Evolutionary conservation across 2,888 invertebrate species (phyloP).

Genomic region (Drosophila parthenogenetica): DNA sequence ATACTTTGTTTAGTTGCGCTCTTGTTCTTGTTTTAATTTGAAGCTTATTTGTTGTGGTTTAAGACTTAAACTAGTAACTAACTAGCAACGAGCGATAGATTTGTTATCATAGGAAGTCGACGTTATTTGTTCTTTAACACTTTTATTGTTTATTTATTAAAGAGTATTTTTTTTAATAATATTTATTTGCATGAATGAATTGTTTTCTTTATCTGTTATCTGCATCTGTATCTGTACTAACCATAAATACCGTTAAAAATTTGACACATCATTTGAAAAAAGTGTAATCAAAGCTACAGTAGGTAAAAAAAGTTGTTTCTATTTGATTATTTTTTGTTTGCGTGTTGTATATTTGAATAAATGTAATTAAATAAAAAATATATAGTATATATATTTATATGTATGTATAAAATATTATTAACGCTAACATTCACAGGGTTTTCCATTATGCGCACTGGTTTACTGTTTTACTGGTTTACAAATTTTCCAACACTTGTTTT

Average conservation of each 20-base stretch:
- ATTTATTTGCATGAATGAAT: constrained; percentile 12
- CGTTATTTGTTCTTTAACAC: constrained; percentile 32
- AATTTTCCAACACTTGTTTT: constrained; percentile 1
- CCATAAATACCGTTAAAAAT: constrained; percentile 75
- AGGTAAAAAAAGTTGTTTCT: constrained; percentile 76
- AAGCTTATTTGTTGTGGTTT: no score
- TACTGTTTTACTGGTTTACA: constrained; percentile 23
- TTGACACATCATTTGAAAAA: constrained; percentile 77
- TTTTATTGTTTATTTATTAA: constrained; percentile 18
- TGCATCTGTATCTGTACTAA: constrained; percentile 49
- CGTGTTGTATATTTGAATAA: constrained; percentile 44
- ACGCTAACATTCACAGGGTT: constrained; percentile 74
- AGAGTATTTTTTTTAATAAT: constrained; percentile 8
- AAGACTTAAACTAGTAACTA: constrained; percentile 25
- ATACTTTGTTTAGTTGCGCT: constrained; percentile 33
- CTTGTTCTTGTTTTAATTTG: constrained; percentile 29
- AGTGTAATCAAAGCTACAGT: constrained; percentile 79
- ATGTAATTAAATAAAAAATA: constrained; percentile 53
- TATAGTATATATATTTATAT: neutral
- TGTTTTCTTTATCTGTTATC: constrained; percentile 9
- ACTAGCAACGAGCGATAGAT: constrained; percentile 36
- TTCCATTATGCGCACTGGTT: constrained; percentile 71
- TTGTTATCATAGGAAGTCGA: constrained; percentile 55
- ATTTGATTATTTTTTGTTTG: constrained; percentile 52
- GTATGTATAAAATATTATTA: constrained; percentile 43